Base-by-base conservation (phyloP, 2,888 invertebrate genomes). In the Cosmia pyralina region DNA sequence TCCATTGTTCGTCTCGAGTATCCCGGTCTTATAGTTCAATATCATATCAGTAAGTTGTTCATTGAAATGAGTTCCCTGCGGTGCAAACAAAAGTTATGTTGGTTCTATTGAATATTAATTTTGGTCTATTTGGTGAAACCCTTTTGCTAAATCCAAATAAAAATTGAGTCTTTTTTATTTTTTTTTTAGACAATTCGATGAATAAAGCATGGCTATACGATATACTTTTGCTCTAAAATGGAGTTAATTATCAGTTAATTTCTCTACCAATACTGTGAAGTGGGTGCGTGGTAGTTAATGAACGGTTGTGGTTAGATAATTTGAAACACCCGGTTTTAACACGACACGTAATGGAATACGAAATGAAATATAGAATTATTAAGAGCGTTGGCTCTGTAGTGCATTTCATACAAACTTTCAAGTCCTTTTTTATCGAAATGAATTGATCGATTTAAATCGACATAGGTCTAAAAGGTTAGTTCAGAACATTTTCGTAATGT, bases 231-330 rank as follows among this genome's bases (percentile, higher is more conserved):
- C 34, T 72, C 59, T 44, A 69, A 73, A 80, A 77, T 68, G 34
- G 34, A 44, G 78, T 74, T 82, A 79, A 82, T 82, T 77, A 15
- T 77, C 38, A 77, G 78, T 79, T 80, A 80, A n/a, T 83, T 75
- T 71, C 65, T 72, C 59, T 69, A 65, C 58, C 82, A 87, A 86
- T 88, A 85, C 75, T 72, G n/a, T 84, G 74, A 72, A 88, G 86
- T 88, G 85, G 75, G 70, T 81, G 79, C 79, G 84, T 79, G 76
- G 83, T 75, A 77, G 83, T 81, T 75, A 84, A 85, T 83, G 55
- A 58, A 72, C 13, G 65, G 72, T 78, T 81, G 81, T 48, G 79
- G 85, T 85, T 75, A 84, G 72, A 79, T 85, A 79, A 83, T 85
- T 80, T 80, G 62, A 85, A 85, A 69, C 67, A 69, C 64, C 19